Evolutionary conservation across 1,140 invertebrate genomes (phyloP).

Genomic region (Temnothorax nylanderi): DNA sequence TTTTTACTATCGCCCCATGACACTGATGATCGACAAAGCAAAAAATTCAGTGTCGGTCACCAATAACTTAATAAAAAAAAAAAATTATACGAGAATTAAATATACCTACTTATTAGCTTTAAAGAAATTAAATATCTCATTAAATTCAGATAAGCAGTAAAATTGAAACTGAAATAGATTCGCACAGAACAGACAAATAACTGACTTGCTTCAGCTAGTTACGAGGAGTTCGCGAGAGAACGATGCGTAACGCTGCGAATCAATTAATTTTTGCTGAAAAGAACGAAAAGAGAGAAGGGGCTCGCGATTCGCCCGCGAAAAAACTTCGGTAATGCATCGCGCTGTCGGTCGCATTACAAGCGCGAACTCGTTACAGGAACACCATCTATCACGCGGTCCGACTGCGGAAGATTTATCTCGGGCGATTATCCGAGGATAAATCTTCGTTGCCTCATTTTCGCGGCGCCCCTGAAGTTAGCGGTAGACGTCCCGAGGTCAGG

Average conservation of each 20-base stretch:
- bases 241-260: background rate
- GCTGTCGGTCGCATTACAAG: conserved; percentile 29
- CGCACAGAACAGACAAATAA: background rate
- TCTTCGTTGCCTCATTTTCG: conserved; percentile 45
- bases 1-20: no score
- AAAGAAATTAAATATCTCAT: background rate
- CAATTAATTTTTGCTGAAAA: conserved; percentile 10
- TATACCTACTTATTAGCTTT: no score
- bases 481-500: background rate
- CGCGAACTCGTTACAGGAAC: conserved; percentile 49
- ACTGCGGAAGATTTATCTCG: conserved; percentile 3
- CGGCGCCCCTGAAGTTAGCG: conserved; percentile 1
- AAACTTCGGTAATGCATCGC: background rate
- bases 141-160: background rate
- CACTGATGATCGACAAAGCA: no score
- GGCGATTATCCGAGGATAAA: conserved; percentile 48
- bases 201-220: background rate
- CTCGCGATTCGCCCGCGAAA: background rate
- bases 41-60: no score
- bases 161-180: background rate
- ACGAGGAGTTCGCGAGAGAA: background rate
- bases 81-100: no score
- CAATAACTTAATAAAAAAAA: no score
- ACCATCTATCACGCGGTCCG: conserved; percentile 38
- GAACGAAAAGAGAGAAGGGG: background rate